Evolutionary conservation across 2,888 invertebrate species (phyloP).

Genomic region (Anagyrus pseudococci): DNA sequence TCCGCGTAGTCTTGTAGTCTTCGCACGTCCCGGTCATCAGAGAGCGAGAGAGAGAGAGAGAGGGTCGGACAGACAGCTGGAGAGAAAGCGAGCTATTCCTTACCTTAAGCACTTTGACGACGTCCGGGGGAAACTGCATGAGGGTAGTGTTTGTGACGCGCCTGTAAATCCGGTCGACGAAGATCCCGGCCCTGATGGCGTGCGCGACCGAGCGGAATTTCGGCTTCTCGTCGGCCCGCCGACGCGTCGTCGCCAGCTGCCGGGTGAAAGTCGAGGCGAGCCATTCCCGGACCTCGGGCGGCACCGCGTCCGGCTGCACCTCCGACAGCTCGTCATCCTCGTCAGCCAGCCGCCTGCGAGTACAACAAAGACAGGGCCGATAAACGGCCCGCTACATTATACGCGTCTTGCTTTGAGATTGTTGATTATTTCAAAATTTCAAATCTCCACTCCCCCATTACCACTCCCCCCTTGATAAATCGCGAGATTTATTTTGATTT

Average conservation of each 20-base stretch:
- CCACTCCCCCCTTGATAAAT: no score
- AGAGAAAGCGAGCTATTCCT: no score
- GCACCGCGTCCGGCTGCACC: slow-evolving; percentile 95
- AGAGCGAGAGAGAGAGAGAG: no score
- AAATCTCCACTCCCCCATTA: slow-evolving; percentile 7
- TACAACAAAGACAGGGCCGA: slow-evolving; percentile 11
- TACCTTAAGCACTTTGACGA: slow-evolving; percentile 86
- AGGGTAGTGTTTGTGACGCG: slow-evolving; percentile 79
- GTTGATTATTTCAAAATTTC: no score
- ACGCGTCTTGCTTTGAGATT: background rate
- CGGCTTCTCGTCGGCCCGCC: slow-evolving; percentile 80
- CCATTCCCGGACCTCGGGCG: slow-evolving; percentile 96
- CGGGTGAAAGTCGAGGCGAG: slow-evolving; percentile 94
- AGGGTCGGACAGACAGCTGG: no score
- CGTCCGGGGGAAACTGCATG: slow-evolving; percentile 88
- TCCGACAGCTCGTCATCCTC: slow-evolving; percentile 96
- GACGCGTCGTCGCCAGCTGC: slow-evolving; percentile 80
- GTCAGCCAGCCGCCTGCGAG: slow-evolving; percentile 76
- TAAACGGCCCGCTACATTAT: background rate
- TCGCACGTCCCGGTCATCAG: no score
- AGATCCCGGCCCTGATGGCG: slow-evolving; percentile 94
- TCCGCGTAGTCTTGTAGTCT: no score
- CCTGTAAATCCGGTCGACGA: slow-evolving; percentile 93
- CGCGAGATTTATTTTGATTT: no score
- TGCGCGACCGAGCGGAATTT: slow-evolving; percentile 95